These are phyloP conservation scores for Pandemis corylana DNA, from an alignment of 2,888 invertebrate species.

Conservation along the genomic window DNA sequence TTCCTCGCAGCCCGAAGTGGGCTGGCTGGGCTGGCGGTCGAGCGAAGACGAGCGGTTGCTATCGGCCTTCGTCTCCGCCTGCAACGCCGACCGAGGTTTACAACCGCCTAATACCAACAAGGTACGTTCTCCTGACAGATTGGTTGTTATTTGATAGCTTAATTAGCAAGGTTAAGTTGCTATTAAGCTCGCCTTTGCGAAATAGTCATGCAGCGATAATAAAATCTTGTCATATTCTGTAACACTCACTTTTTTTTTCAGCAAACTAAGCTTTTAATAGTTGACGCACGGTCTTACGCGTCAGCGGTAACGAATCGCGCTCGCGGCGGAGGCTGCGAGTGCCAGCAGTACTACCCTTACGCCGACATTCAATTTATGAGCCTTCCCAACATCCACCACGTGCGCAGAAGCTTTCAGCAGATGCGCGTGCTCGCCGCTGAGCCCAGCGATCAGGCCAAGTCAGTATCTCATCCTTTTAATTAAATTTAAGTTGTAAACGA, in stretches of 20 bases:
- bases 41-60: constrained; percentile 95
- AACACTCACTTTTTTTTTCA: constrained; percentile 66
- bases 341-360: constrained; percentile 96
- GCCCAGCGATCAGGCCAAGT: constrained; percentile 92
- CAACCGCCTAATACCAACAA: constrained; percentile 54
- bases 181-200: too few species aligned
- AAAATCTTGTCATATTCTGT: too few species aligned
- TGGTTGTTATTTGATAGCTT: neutral
- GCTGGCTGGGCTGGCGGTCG: constrained; percentile 97
- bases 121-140: constrained; percentile 50
- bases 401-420: constrained; percentile 96
- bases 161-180: too few species aligned
- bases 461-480: constrained; percentile 45
- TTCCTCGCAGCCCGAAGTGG: constrained; percentile 97
- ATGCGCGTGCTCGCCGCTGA: constrained; percentile 92
- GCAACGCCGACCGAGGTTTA: constrained; percentile 87
- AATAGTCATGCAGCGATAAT: too few species aligned
- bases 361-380: constrained; percentile 99
- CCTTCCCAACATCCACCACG: constrained; percentile 98
- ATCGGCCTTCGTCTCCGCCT: constrained; percentile 92
- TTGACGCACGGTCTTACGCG: constrained; percentile 98
- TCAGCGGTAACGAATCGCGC: constrained; percentile 98
- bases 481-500: too few species aligned
- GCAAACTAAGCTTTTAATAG: constrained; percentile 90
- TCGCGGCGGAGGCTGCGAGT: constrained; percentile 98